Evolutionary conservation across 1,140 invertebrate genomes (phyloP).

Genomic region (Melanaphis sacchari): DNA sequence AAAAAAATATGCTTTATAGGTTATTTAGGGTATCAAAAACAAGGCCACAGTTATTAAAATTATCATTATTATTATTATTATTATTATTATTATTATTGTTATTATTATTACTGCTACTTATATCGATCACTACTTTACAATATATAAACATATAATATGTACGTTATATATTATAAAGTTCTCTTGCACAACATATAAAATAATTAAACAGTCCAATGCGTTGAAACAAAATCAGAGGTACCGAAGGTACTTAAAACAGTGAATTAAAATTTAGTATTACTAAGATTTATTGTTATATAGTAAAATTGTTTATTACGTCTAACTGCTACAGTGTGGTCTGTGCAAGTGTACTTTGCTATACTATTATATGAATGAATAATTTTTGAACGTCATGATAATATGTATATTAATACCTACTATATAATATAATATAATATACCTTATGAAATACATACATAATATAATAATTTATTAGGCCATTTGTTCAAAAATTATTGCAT

Average conservation of each 20-base stretch:
- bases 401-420: not conserved
- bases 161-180: not conserved
- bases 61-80: not conserved
- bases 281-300: not conserved
- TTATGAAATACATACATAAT: not conserved
- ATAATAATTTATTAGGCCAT: not conserved
- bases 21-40: not conserved
- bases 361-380: not conserved
- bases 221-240: too few relatives aligned
- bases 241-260: not conserved
- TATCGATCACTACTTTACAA: not conserved
- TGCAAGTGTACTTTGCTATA: not conserved
- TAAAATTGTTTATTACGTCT: not conserved
- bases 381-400: not conserved
- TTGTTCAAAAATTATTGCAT: not conserved
- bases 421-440: not conserved
- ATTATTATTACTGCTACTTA: not conserved
- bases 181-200: not conserved
- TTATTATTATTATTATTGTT: not conserved
- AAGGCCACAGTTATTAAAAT: too few relatives aligned
- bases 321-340: not conserved
- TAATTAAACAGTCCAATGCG: not conserved
- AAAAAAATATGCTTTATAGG: not conserved
- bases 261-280: not conserved
- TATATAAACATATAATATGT: not conserved